Base-by-base conservation (phyloP, 2,113 vertebrate species). In the Archocentrus centrarchus region DNA sequence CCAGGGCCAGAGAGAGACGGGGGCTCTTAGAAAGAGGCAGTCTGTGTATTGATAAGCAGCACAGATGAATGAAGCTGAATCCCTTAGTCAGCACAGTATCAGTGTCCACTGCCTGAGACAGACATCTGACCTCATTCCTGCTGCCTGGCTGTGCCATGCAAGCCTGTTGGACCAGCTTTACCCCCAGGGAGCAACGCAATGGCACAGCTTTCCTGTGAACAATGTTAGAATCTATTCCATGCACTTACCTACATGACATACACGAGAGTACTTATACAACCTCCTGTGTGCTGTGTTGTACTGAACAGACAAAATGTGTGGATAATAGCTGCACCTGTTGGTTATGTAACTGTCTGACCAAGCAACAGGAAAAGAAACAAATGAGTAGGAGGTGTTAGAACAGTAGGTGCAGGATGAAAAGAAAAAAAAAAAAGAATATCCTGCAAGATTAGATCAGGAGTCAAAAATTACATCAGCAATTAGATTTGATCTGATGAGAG, bases 61-160 rank as follows among this genome's bases (percentile, higher is more conserved):
- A 30, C 87, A 78, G 81, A 77, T 90, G 90, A 95, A 93, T 89
- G 77, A 86, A 84, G 62, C 84, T 13, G 83, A 81, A 94, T 89
- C 92, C 90, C 93, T 93, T 81, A 95, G 87, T 95, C 94, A 94
- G 93, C 93, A 90, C 88, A 89, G 87, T 77, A 86, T 90, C 24
- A 2, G 17, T 70, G 91, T 89, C 89, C 81, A 83, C 91, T 88
- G 91, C 91, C 86, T 82, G 83, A 91, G 85, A 91, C 84, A 90
- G 86, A 93, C 86, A 88, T 92, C 90, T 92, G 89, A 94, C 93
- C 93, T 94, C 93, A 94, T 94, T 93, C 83, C 86, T 85, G 85
- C 77, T 11, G 77, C 85, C 88, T 86, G 84, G 75, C 64, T 86
- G 84, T 86, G 82, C 85, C 78, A 37, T 2, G 30, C 41, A 68